Evolutionary conservation across 2,113 vertebrate genomes (phyloP), one percentile per base, ranked within the genome.

Genomic region (Centropristis striata): DNA sequence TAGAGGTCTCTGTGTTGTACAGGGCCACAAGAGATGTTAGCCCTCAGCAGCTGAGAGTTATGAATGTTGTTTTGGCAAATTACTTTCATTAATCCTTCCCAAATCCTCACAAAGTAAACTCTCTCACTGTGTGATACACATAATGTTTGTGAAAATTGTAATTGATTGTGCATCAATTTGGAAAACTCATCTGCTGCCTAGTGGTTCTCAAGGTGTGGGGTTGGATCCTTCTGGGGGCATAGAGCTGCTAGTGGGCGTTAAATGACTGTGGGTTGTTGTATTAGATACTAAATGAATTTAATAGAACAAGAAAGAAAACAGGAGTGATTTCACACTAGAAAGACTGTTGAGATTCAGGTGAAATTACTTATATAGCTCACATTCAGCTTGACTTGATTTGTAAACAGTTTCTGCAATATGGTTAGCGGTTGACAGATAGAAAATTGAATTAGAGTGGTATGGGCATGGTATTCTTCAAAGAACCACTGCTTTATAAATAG

Each of bases 1-100:
- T 57, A 84, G 67, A 74, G 37, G 28, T 20, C 58, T 18, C 18
- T 25, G 39, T 12, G 13, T 55, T 72, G 7, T 57, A 37, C 16
- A 46, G 42, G 57, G 5, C 37, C 28, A 50, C 2, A 23, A 20
- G 46, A 13, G 8, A 16, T 57, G 15, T 65, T 20, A 6, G 15
- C 21, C 18, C 36, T 18, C 32, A 61, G 23, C 54, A 28, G 14
- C 21, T 7, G 14, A 66, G 59, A 69, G 13, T 25, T 53, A 66
- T 42, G 23, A 23, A 58, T 39, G 49, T 58, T 70, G 57, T 32
- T 78, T 53, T 21, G 28, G 21, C 9, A 61, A 82, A 69, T 76
- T 79, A 61, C 55, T 21, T 53, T 5, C 25, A 60, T 49, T 39
- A 51, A 74, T 85, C 73, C 20, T 47, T 44, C 32, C 53, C 16